Evolutionary conservation across 2,888 invertebrate species (phyloP), one percentile per base, ranked within the genome.

Genomic region (Neria commutata): DNA sequence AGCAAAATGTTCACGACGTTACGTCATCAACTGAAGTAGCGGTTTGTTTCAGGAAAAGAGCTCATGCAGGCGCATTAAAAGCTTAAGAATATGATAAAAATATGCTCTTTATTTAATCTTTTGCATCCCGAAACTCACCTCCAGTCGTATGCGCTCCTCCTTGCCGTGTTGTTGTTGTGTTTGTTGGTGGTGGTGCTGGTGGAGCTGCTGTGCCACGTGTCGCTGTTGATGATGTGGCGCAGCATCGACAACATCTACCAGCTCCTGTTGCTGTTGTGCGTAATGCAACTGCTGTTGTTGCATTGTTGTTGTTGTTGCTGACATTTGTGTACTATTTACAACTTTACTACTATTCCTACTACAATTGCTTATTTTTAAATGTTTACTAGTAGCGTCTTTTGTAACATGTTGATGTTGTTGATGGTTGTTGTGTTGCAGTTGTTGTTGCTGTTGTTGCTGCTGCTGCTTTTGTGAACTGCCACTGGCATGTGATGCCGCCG

Each of bases 71-170:
- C n/a, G n/a, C n/a, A n/a, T n/a, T n/a, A n/a, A n/a, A n/a, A n/a
- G n/a, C n/a, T n/a, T n/a, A n/a, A n/a, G n/a, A n/a, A n/a, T n/a
- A n/a, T n/a, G n/a, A n/a, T n/a, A n/a, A n/a, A n/a, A n/a, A n/a
- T n/a, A n/a, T n/a, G n/a, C n/a, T n/a, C n/a, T n/a, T n/a, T n/a
- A n/a, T n/a, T n/a, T n/a, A n/a, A n/a, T n/a, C n/a, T 42, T 47
- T 16, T 24, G 34, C 14, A 21, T 16, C 21, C 23, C n/a, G n/a
- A n/a, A n/a, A 73, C 73, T 76, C 64, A 81, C 81, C 78, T 81
- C 81, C 61, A 81, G 67, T 53, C 78, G 78, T 60, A 81, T 80
- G 60, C 79, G 79, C 55, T 81, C 80, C 53, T 78, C 72, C 53
- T 70, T 63, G 40, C 63, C 67, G 37, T 71, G 67, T 40, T 69